Conservation (phyloP, 2,113 vertebrate species). For the Sceloporus undulatus region DNA sequence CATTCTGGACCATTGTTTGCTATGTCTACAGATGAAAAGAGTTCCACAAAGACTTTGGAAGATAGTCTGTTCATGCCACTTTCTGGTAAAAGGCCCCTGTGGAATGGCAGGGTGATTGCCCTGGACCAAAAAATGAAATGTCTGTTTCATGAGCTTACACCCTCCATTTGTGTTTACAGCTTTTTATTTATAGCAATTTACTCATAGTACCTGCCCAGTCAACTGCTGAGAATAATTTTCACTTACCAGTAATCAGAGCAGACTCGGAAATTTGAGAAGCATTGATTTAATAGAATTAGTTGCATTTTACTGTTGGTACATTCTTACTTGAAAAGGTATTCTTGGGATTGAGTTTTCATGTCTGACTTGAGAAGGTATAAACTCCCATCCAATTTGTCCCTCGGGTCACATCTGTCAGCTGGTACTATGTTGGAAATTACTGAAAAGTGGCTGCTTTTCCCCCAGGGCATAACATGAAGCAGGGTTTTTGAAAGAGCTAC, state of each 20-base stretch:
- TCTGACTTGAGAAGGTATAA: neutral
- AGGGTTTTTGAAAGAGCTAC: neutral
- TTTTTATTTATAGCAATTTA: constrained; percentile 19
- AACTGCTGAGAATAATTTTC: neutral
- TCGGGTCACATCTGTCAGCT: neutral
- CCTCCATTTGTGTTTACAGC: neutral
- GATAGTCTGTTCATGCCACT: neutral
- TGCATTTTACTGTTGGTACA: neutral
- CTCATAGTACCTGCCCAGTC: neutral
- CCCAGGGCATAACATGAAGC: neutral
- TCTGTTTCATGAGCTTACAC: neutral
- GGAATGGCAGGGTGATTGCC: neutral
- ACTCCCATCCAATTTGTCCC: neutral
- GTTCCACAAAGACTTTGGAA: neutral
- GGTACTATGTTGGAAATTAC: neutral
- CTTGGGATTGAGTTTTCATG: neutral
- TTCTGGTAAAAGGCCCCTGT: neutral
- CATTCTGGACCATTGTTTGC: neutral
- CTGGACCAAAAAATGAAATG: neutral
- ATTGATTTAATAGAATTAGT: constrained; percentile 15
- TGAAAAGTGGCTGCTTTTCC: neutral
- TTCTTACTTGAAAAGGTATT: neutral
- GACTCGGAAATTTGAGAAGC: neutral
- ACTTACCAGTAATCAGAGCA: neutral
- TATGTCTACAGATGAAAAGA: neutral